Evolutionary conservation across 2,113 vertebrate genomes (phyloP).

Genomic region (Myocastor coypus): DNA sequence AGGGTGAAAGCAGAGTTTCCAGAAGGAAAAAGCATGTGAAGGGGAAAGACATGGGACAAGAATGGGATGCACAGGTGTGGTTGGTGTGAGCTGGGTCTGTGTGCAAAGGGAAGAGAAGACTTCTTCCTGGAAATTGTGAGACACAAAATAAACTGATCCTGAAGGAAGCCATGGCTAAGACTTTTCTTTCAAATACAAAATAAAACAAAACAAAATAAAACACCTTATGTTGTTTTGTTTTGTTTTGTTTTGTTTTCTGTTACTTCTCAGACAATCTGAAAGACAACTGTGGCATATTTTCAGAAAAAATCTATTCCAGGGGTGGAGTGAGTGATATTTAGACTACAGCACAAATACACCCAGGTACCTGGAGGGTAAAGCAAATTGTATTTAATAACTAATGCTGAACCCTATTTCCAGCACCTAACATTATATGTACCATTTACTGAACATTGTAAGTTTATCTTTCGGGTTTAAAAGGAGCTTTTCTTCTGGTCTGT

Average conservation of each 20-base stretch:
- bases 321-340: not conserved
- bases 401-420: not conserved
- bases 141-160: not conserved
- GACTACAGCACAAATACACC: not conserved
- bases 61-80: not conserved
- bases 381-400: not conserved
- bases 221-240: not conserved
- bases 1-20: not conserved
- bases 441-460: not conserved
- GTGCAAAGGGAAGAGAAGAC: not conserved
- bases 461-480: not conserved
- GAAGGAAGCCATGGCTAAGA: not conserved
- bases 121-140: not conserved
- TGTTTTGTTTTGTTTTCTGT: not conserved
- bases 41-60: not conserved
- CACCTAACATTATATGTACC: fast-evolving
- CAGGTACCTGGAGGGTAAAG: not conserved
- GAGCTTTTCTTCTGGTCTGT: not conserved
- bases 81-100: fast-evolving
- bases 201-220: not conserved
- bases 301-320: not conserved
- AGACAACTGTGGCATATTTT: not conserved
- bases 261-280: not conserved
- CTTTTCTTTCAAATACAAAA: not conserved
- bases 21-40: not conserved